A percentile compares a stretch with the other conserved stretches of the same genome.
Conservation (phyloP, 1,140 invertebrate species). For the Augochlora pura region DNA sequence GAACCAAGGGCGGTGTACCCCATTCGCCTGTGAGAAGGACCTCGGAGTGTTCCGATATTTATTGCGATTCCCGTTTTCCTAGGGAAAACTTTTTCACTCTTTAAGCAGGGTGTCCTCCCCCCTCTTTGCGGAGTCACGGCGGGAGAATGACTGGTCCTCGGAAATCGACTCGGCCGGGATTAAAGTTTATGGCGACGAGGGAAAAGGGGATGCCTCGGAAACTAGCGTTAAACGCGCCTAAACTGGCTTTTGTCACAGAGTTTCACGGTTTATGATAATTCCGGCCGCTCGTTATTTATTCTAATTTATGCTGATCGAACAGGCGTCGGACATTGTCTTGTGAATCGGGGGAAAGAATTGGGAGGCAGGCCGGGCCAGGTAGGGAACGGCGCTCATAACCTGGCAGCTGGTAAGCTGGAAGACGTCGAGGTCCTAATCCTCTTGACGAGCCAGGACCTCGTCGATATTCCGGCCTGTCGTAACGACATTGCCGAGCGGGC, state of each 20-base stretch:
- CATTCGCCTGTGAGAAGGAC: background rate
- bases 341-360: slow-evolving; percentile 26
- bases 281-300: slow-evolving; percentile 54
- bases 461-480: slow-evolving; percentile 10
- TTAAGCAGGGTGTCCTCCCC: background rate
- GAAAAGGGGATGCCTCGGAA: background rate
- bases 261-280: slow-evolving; percentile 62
- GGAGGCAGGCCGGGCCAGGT: slow-evolving; percentile 22
- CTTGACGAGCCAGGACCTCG: slow-evolving; percentile 54
- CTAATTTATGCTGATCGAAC: slow-evolving; percentile 58
- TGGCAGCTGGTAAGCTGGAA: slow-evolving; percentile 45
- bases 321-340: slow-evolving; percentile 45
- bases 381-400: slow-evolving; percentile 23
- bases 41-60: slow-evolving; percentile 3
- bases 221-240: background rate
- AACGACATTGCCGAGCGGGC: background rate
- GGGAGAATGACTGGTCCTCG: too few species aligned
- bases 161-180: slow-evolving; percentile 10
- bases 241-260: slow-evolving; percentile 26
- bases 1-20: background rate
- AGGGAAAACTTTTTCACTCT: background rate
- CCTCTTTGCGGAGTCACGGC: too few species aligned
- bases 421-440: slow-evolving; percentile 53
- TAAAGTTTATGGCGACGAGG: slow-evolving; percentile 1
- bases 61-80: background rate